A percentile compares a stretch with the other conserved stretches of the same genome.
phyloP scores from a whole-genome alignment of 2,113 vertebrate genomes.

The Nesoenas mayeri region DNA sequence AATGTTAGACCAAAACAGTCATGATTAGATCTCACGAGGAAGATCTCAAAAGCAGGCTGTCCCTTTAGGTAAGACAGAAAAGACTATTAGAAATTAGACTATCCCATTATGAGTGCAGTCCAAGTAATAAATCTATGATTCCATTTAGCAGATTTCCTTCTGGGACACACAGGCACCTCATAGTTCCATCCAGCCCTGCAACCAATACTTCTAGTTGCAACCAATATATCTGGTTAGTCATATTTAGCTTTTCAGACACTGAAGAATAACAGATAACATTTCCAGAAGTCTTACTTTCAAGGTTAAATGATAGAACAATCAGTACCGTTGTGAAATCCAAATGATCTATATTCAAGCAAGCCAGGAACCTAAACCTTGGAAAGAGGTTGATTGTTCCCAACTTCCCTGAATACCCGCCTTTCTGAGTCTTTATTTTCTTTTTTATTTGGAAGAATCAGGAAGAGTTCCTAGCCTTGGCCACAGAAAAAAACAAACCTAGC shows the following conservation, averaged over 20 bases:
- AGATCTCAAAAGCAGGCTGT: neutral
- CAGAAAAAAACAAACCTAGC: neutral
- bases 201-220: neutral
- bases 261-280: neutral
- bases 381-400: accelerated
- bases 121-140: neutral
- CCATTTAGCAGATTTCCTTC: neutral
- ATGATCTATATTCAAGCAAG: neutral
- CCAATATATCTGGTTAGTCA: neutral
- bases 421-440: neutral
- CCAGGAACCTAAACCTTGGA: neutral
- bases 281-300: neutral
- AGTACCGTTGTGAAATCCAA: neutral
- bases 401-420: neutral
- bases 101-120: neutral
- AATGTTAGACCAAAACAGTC: neutral
- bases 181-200: neutral
- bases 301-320: neutral
- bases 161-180: neutral
- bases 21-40: neutral
- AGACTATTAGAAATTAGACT: neutral
- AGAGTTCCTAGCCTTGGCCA: neutral
- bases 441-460: neutral
- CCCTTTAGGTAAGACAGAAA: neutral
- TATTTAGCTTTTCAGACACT: neutral